Percentiles rank a stretch among this genome's conserved stretches.
Evolutionary conservation across 2,113 vertebrate genomes (phyloP).

Genomic region (Ptychochromis oligacanthus): DNA sequence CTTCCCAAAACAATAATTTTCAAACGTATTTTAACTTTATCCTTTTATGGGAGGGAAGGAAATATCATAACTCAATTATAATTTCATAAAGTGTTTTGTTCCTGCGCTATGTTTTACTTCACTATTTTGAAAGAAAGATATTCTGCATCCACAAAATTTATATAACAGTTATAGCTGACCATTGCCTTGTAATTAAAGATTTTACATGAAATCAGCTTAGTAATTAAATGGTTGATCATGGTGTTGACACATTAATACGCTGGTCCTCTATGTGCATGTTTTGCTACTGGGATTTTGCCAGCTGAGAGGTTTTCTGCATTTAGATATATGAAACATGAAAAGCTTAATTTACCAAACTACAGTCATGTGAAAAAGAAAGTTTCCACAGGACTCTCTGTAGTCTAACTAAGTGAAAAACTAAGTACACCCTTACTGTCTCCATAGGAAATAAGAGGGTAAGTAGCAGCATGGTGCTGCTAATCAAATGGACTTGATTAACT

Average conservation of each 20-base stretch:
- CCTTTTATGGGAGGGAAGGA: neutral
- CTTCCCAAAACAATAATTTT: slow-evolving; percentile 33
- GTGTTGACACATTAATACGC: neutral
- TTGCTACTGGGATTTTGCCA: neutral
- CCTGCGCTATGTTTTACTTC: neutral
- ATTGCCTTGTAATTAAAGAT: neutral
- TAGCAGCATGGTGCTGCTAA: neutral
- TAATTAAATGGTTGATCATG: neutral
- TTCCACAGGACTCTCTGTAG: neutral
- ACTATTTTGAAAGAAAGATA: neutral
- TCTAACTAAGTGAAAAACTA: neutral
- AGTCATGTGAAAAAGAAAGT: neutral
- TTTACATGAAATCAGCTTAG: neutral
- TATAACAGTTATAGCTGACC: neutral
- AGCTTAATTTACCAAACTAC: neutral
- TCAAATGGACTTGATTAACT: neutral
- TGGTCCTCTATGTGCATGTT: neutral
- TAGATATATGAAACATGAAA: neutral
- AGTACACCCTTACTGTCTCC: neutral
- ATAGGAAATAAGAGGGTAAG: neutral
- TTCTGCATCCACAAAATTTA: neutral
- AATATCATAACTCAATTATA: neutral
- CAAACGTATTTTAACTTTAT: neutral
- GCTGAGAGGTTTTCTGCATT: neutral
- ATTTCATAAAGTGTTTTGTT: neutral